A percentile compares a stretch with the other conserved stretches of the same genome.
phyloP scores from a whole-genome alignment of 2,888 invertebrate genomes.

The Drosophila atroscutellata region DNA sequence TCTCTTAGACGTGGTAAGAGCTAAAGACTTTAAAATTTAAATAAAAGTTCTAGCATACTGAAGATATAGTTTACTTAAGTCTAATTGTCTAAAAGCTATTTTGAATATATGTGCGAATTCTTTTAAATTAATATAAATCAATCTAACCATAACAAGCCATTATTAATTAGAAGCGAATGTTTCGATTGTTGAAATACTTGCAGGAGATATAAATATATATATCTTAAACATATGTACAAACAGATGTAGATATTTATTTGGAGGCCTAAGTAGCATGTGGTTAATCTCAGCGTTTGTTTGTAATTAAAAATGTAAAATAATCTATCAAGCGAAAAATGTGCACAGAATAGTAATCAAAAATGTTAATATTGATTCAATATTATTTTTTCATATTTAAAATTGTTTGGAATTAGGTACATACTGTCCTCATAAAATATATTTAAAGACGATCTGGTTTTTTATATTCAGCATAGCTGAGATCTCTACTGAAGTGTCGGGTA shows the following conservation, averaged over 20 bases:
- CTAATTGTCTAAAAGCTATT: neutral
- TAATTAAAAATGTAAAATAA: slow-evolving; percentile 39
- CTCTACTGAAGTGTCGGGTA: neutral
- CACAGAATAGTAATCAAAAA: slow-evolving; percentile 7
- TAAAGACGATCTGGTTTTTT: neutral
- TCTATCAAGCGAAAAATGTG: slow-evolving; percentile 25
- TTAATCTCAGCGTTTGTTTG: slow-evolving; percentile 39
- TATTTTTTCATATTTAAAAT: too few relatives aligned
- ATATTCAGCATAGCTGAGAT: neutral
- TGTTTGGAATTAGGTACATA: neutral
- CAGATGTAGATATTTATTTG: neutral
- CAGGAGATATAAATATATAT: slow-evolving; percentile 27
- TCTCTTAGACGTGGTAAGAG: too few relatives aligned
- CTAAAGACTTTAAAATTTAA: too few relatives aligned
- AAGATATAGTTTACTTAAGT: neutral
- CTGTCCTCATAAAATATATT: neutral
- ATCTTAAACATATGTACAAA: slow-evolving; percentile 1
- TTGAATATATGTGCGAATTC: neutral
- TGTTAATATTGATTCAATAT: slow-evolving; percentile 1
- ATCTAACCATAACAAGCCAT: neutral
- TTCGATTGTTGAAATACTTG: slow-evolving; percentile 11
- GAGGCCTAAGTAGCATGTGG: slow-evolving; percentile 31
- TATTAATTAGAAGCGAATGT: neutral
- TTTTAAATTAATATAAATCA: neutral
- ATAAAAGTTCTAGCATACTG: too few relatives aligned